Conservation (phyloP, 2,797 vertebrate species). For the Oryzias sinensis region DNA sequence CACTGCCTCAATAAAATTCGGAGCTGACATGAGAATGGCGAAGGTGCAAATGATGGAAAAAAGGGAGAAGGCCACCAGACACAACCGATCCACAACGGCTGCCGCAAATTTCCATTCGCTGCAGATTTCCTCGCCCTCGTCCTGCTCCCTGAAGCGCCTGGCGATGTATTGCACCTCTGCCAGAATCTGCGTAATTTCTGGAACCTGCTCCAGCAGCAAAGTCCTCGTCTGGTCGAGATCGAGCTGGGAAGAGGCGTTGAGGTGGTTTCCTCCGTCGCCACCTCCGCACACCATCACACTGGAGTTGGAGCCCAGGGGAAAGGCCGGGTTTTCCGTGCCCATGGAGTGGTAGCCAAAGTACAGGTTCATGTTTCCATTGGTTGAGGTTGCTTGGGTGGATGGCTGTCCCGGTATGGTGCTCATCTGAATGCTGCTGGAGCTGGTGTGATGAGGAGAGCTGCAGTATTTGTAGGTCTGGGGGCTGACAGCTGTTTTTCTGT, state of each 20-base stretch:
- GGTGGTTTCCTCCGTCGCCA: conserved; percentile 28
- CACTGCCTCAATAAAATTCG: conserved; percentile 88
- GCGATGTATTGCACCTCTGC: conserved; percentile 89
- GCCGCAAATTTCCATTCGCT: conserved; percentile 93
- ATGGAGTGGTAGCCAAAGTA: conserved; percentile 80
- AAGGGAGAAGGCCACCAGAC: conserved; percentile 88
- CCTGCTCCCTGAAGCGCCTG: conserved; percentile 83
- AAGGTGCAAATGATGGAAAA: conserved; percentile 92
- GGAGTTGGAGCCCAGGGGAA: conserved; percentile 76
- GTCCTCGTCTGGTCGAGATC: conserved; percentile 75
- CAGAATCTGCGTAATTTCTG: conserved; percentile 83
- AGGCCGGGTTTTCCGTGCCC: conserved; percentile 76
- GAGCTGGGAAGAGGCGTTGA: conserved; percentile 50
- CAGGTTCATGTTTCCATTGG: conserved; percentile 82
- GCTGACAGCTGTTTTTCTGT: conserved; percentile 45
- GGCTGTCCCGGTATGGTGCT: conserved; percentile 75
- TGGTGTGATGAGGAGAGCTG: conserved; percentile 74
- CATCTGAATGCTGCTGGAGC: conserved; percentile 82
- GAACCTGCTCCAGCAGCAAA: conserved; percentile 72
- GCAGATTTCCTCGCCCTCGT: conserved; percentile 85
- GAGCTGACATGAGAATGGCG: conserved; percentile 90
- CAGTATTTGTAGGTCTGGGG: conserved; percentile 64
- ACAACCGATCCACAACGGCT: conserved; percentile 88
- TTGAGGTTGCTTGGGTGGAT: conserved; percentile 71
- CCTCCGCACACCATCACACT: conserved; percentile 64